phyloP scores from a whole-genome alignment of 1,140 invertebrate genomes.

The Adelges cooleyi region DNA sequence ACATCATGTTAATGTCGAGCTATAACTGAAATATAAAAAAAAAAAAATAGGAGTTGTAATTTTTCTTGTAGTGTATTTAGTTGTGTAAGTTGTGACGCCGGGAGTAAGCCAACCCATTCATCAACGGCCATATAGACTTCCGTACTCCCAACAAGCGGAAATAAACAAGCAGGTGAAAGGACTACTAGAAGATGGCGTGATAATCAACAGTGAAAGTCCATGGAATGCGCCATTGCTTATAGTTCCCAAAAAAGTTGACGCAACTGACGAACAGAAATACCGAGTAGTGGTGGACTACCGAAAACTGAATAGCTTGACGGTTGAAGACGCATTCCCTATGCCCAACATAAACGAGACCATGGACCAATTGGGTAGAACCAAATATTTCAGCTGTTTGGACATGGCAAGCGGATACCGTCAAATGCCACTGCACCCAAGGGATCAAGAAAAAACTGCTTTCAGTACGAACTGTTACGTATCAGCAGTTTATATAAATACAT shows the following conservation, averaged over 20 bases:
- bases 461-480: too few species aligned
- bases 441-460: slow-evolving; percentile 42
- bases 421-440: slow-evolving; percentile 38
- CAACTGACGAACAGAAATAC: slow-evolving; percentile 31
- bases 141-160: slow-evolving; percentile 36
- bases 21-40: too few species aligned
- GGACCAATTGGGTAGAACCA: slow-evolving; percentile 37
- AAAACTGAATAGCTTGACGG: slow-evolving; percentile 33
- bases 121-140: slow-evolving; percentile 36
- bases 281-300: slow-evolving; percentile 34
- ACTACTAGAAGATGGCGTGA: slow-evolving; percentile 28
- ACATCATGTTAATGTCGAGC: too few species aligned
- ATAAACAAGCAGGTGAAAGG: slow-evolving; percentile 35
- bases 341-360: slow-evolving; percentile 42
- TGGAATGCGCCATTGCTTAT: slow-evolving; percentile 31
- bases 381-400: slow-evolving; percentile 42
- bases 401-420: slow-evolving; percentile 44
- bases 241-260: slow-evolving; percentile 33
- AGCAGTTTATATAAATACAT: too few species aligned
- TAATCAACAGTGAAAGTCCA: slow-evolving; percentile 12
- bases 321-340: slow-evolving; percentile 40
- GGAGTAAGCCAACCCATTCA: slow-evolving; percentile 32
- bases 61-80: too few species aligned
- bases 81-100: too few species aligned
- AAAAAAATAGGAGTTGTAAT: too few species aligned